Conservation (phyloP, 1,140 invertebrate species). For the Scaptodrosophila lebanonensis region DNA sequence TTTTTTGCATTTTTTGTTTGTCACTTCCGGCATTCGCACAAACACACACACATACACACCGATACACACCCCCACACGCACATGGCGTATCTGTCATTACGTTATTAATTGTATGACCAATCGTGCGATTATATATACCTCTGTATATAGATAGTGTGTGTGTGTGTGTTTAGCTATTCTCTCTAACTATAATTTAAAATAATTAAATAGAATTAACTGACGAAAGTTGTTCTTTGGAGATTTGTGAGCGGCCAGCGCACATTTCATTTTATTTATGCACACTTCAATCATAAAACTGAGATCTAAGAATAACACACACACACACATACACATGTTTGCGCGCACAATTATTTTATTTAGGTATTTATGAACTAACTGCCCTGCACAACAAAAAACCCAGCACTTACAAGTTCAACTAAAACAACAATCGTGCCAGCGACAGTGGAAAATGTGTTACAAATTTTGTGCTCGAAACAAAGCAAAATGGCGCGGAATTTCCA, state of each 20-base stretch:
- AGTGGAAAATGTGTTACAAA: too few species aligned
- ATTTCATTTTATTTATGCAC: slow-evolving; percentile 53
- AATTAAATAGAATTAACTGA: slow-evolving; percentile 62
- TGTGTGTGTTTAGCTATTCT: slow-evolving; percentile 25
- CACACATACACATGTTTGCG: slow-evolving; percentile 5
- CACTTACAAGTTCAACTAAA: too few species aligned
- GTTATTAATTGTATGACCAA: slow-evolving; percentile 63
- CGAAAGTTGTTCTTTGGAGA: too few species aligned
- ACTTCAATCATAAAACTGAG: slow-evolving; percentile 52
- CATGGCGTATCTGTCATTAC: slow-evolving; percentile 38
- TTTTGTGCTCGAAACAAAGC: too few species aligned
- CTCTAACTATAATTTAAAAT: slow-evolving; percentile 53
- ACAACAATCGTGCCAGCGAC: too few species aligned
- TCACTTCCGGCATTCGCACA: too few species aligned
- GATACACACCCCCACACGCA: slow-evolving; percentile 2
- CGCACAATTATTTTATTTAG: too few species aligned
- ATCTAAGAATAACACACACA: slow-evolving; percentile 41
- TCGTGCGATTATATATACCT: slow-evolving; percentile 10
- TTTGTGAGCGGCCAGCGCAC: too few species aligned
- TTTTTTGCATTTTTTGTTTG: too few species aligned
- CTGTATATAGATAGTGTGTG: slow-evolving; percentile 3
- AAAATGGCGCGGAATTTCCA: slow-evolving; percentile 18
- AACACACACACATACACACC: slow-evolving; percentile 21
- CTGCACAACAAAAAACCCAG: too few species aligned
- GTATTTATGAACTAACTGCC: too few species aligned